Percentiles rank a stretch among this genome's conserved stretches.
Evolutionary conservation across 2,113 vertebrate species (phyloP).

Genomic region (Poicephalus gulielmi): DNA sequence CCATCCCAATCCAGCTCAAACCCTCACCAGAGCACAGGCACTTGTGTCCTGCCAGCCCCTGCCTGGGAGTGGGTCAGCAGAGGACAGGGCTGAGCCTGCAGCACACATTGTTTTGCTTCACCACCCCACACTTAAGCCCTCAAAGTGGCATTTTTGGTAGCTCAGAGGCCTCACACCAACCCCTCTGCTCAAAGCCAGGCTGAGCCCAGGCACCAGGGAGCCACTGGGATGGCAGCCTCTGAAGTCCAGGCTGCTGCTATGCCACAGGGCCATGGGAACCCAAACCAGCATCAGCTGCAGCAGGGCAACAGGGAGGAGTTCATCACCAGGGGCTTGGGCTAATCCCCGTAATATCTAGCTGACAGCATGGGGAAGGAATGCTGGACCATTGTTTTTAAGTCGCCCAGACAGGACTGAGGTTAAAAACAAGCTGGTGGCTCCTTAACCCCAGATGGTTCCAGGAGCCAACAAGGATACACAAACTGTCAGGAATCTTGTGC

Average conservation of each 20-base stretch:
- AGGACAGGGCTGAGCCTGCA: background rate
- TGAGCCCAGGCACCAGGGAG: background rate
- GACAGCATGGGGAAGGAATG: conserved; percentile 22
- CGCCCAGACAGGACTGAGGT: background rate
- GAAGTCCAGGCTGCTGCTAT: background rate
- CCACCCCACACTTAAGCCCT: background rate
- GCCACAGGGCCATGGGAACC: background rate
- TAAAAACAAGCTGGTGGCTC: background rate
- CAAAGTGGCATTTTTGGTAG: background rate
- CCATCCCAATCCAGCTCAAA: fast-evolving
- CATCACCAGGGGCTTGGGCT: background rate
- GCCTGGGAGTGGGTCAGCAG: background rate
- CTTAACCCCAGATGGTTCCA: background rate
- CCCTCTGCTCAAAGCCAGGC: background rate
- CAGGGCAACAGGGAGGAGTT: background rate
- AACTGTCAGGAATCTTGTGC: conserved; percentile 30
- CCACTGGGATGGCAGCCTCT: background rate
- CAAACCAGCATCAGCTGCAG: background rate
- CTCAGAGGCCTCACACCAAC: background rate
- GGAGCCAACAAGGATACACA: background rate
- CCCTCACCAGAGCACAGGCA: fast-evolving
- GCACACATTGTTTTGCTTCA: background rate
- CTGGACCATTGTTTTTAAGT: background rate
- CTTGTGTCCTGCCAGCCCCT: background rate
- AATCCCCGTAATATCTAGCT: background rate